Base-by-base conservation (phyloP, 2,888 invertebrate species). In the Dryobotodes eremita region DNA sequence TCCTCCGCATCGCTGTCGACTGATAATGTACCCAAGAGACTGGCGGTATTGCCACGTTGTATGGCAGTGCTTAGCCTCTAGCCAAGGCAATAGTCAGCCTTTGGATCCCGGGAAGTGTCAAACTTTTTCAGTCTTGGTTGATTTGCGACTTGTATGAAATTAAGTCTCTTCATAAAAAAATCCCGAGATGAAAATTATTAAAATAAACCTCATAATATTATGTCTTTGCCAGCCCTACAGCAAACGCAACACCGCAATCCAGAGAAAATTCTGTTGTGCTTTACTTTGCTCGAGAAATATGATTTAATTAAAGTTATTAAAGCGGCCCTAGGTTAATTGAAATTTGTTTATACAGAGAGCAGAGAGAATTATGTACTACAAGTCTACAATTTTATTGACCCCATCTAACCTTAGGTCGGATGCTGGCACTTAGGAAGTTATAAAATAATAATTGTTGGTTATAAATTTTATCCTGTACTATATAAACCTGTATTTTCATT, bases 301-400 rank as follows among this genome's bases (percentile, higher is more conserved):
- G 95, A 96, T 95, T 96, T 96, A 96, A 96, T 96, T 95, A 95
- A 94, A 95, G 92, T 94, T 94, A 96, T 96, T 95, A 95, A 92
- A 94, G 89, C 92, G 89, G 93, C 90, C 90, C 87, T 86, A 79
- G 89, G 92, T 93, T 96, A 96, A 96, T 96, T 96, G 96, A 96
- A 96, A 95, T 94, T 95, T 95, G 92, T 95, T 93, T 94, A 91
- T 89, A 91, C 88, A 91, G 91, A 92, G 92, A 93, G 90, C 88
- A 90, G 90, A 91, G 93, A 90, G 92, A 93, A 94, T 93, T 92
- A 90, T 84, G n/a, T 90, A 90, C 88, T 91, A 93, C 92, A 91
- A n/a, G 92, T 93, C 89, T 91, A 94, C 92, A 91, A 92, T 94
- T 93, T 93, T 92, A 91, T 92, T 94, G 94, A 94, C 94, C 95